Base-by-base conservation (phyloP, 1,140 invertebrate species). In the Musca vetustissima region DNA sequence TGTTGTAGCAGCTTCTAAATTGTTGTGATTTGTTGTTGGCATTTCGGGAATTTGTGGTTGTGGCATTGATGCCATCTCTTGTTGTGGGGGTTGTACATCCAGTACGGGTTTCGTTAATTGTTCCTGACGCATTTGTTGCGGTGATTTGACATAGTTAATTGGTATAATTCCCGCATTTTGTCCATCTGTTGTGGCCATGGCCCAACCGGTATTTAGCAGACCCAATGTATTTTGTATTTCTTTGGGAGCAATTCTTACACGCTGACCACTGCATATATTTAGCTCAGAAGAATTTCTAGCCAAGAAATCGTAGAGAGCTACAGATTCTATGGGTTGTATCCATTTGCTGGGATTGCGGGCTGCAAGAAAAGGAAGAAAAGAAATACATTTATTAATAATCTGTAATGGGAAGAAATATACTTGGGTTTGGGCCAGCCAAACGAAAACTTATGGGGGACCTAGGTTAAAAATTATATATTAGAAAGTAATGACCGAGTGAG, bases 181-280 rank as follows among this genome's bases (percentile, higher is more conserved):
- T 50, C 87, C 88, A 81, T 95, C 90, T 53, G 86, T 83, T 4
- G 89, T 87, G 0, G 90, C 92, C 81, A 89, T 86, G 6, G 89
- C 87, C 91, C 92, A 93, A n/a, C 92, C 91, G 2, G 89, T 87
- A 73, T 88, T 88, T 76, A 88, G 11, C 86, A 83, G 73, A 85
- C 85, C 55, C 67, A 84, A 80, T 69, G 86, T 87, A 71, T 92
- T 90, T 80, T 97, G 94, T 13, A 93, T 83, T 75, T 91, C 88
- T 79, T 91, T 90, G 0, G 95, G 95, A 2, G 95, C 95, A 22
- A 98, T 83, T 65, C 87, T 86, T 3, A 98, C 84, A 55, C 89
- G 87, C 76, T 96, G 92, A 66, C 93, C 93, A 43, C 87, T 85
- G 71, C 84, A 85, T 72, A 98, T 87, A 67, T 87, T 89, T 9